Base-by-base conservation (phyloP, 2,888 invertebrate species). In the Gandaritis pyraliata region DNA sequence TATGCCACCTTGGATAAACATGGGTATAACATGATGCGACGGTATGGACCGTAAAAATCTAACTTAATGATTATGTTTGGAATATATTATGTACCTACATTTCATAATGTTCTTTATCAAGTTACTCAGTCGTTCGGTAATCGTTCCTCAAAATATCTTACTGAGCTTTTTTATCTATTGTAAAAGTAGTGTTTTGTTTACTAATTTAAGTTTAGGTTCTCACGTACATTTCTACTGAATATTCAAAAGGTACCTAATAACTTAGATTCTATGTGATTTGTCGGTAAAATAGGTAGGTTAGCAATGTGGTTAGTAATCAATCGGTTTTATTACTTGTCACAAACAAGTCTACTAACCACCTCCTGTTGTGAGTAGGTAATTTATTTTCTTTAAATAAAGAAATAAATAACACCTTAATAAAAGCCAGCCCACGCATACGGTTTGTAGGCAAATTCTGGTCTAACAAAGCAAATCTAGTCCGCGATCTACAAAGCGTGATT, bases 1-100 rank as follows among this genome's bases (percentile, higher is more conserved):
- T 47, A 61, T 49, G 46, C 46, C 58, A 58, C 58, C 50, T 46
- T 45, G 33, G 62, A 52, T 39, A 52, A 23, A 33, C 33, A 38
- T 46, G 13, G 56, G 23, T 23, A 56, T 30, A 58, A 55, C 43
- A 43, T 43, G 55, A 43, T 13, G 30, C 13, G 45, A 43, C 47
- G 50, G 29, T 0, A 7, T 23, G 41, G 29, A 55, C 58, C 54
- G 54, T 63, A 58, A 58, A 62, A 53, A 62, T 46, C 39, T 39
- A 50, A 62, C 58, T 46, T 58, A 62, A 58, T 58, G 49, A 58
- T 52, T 49, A n/a, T 53, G 43, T 59, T 48, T 8, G 33, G 18
- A 43, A 36, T 49, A 50, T 10, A 50, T 55, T 54, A 54, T 33
- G 16, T 41, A 30, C 7, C 38, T 23, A 23, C 23, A 23, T 18